These are phyloP conservation scores for Tragelaphus imberbis DNA, from an alignment of 2,113 vertebrate genomes.

Conservation along the genomic window DNA sequence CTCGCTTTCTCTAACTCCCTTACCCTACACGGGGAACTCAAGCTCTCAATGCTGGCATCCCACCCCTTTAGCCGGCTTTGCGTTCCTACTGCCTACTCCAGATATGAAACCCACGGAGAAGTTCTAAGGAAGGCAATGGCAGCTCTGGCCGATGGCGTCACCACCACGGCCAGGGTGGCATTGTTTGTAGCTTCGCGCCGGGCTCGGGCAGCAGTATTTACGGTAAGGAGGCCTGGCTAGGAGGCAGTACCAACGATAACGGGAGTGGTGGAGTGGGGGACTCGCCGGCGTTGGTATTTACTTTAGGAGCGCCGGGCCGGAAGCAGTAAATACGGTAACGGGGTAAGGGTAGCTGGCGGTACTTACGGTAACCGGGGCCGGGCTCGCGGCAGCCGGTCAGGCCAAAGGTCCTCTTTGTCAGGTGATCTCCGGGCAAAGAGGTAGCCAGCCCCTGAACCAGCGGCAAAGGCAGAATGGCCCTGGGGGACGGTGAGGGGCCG, in stretches of 20 bases:
- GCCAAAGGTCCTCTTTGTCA: slow-evolving; percentile 75
- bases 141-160: neutral
- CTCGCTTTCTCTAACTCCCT: neutral
- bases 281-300: slow-evolving; percentile 58
- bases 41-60: neutral
- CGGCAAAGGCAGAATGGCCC: slow-evolving; percentile 89
- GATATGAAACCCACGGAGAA: neutral
- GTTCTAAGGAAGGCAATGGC: neutral
- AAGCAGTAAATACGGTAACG: slow-evolving; percentile 60
- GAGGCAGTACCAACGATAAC: slow-evolving; percentile 68
- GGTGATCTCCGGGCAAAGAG: slow-evolving; percentile 79
- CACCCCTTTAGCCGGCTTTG: neutral
- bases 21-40: neutral
- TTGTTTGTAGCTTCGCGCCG: neutral
- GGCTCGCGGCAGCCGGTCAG: slow-evolving; percentile 41
- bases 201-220: neutral
- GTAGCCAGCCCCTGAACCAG: slow-evolving; percentile 71
- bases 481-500: slow-evolving; percentile 83
- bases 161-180: neutral
- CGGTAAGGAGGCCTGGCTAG: slow-evolving; percentile 13
- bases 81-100: neutral
- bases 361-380: slow-evolving; percentile 70
- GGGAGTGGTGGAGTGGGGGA: slow-evolving; percentile 6
- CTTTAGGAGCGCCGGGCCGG: slow-evolving; percentile 52
- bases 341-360: neutral